Evolutionary conservation across 2,888 invertebrate species (phyloP).

Genomic region (Pediacus dermestoides): DNA sequence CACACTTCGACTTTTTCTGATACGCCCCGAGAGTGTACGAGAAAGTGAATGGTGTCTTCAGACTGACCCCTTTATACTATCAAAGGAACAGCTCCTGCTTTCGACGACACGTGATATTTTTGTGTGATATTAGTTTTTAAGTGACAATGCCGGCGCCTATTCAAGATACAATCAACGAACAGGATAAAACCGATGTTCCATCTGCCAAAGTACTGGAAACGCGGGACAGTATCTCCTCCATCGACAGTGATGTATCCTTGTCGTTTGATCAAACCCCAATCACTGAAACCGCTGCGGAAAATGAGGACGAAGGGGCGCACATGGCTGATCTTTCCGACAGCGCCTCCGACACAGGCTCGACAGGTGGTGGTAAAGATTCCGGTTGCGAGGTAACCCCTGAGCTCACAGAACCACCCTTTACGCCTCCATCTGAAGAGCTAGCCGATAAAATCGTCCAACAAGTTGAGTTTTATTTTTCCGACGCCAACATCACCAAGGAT

Average conservation of each 20-base stretch:
- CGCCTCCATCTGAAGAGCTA: conserved; percentile 71
- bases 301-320: conserved; percentile 60
- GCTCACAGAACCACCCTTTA: conserved; percentile 58
- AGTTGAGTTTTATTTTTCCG: conserved; percentile 95
- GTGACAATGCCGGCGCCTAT: conserved; percentile 43
- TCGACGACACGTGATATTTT: conserved; percentile 35
- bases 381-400: conserved; percentile 63
- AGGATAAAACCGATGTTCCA: conserved; percentile 39
- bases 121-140: conserved; percentile 43
- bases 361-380: conserved; percentile 64
- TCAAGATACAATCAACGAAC: too few relatives aligned
- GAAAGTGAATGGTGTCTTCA: too few relatives aligned
- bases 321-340: conserved; percentile 64
- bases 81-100: conserved; percentile 14
- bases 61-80: conserved; percentile 27
- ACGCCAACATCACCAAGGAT: conserved; percentile 92
- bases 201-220: conserved; percentile 56
- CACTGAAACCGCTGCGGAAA: conserved; percentile 32
- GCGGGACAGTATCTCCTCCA: conserved; percentile 59
- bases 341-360: conserved; percentile 61
- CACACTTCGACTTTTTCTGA: conserved; percentile 22
- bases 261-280: conserved; percentile 52
- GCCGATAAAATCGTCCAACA: conserved; percentile 77
- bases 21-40: conserved; percentile 16
- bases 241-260: conserved; percentile 59